A percentile compares a stretch with the other conserved stretches of the same genome.
These are phyloP conservation scores for Saiga tatarica DNA, from an alignment of 2,113 vertebrate species.

Conservation along the genomic window DNA sequence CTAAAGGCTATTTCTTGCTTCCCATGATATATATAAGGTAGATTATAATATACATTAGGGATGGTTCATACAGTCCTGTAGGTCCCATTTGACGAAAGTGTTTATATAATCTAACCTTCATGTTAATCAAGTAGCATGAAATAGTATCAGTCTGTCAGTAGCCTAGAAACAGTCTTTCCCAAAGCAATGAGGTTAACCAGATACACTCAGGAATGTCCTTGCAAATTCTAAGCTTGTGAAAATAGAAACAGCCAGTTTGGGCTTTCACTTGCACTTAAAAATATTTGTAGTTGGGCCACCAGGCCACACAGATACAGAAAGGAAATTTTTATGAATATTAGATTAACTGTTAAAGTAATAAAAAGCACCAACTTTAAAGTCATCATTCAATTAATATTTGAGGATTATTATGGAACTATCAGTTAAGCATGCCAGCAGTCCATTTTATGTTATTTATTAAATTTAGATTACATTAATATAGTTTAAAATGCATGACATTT, in stretches of 20 bases:
- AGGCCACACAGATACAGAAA: background rate
- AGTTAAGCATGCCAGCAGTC: background rate
- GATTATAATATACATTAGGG: background rate
- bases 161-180: background rate
- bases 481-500: slow-evolving; percentile 23
- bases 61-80: background rate
- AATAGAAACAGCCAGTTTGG: background rate
- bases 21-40: background rate
- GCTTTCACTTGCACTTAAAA: background rate
- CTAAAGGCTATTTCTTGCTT: slow-evolving; percentile 14
- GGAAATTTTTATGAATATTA: background rate
- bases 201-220: background rate
- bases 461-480: background rate
- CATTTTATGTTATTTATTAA: slow-evolving; percentile 32
- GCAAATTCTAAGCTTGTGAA: background rate
- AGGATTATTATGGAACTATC: slow-evolving; percentile 11
- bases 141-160: background rate
- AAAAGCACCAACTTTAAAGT: background rate
- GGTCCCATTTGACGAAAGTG: background rate
- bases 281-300: background rate
- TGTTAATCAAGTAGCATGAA: background rate
- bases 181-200: background rate
- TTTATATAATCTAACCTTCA: background rate
- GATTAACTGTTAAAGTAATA: slow-evolving; percentile 35
- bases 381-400: slow-evolving; percentile 4